Evolutionary conservation across 1,140 invertebrate species (phyloP).

Genomic region (Papilio polyxenes): DNA sequence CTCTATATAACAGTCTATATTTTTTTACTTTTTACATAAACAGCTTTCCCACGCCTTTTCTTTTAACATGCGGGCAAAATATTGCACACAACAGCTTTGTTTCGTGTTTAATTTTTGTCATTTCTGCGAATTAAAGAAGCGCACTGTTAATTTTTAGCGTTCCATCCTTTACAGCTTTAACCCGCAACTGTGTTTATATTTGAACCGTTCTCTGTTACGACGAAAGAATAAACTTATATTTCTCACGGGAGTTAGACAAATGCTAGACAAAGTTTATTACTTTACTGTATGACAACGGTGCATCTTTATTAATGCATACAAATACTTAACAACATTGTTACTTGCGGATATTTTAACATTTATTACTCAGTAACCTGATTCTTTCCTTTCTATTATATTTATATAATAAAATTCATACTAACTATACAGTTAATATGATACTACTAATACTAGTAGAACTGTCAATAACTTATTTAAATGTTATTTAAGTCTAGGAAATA

Average conservation of each 20-base stretch:
- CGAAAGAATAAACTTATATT: constrained; percentile 14
- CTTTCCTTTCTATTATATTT: neutral
- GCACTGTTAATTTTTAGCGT: constrained; percentile 30
- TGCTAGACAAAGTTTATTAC: constrained; percentile 20
- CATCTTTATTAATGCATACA: neutral
- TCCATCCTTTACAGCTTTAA: constrained; percentile 31
- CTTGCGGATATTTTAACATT: neutral
- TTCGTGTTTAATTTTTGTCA: constrained; percentile 6
- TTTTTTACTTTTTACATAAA: neutral
- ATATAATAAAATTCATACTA: neutral
- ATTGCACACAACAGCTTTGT: constrained; percentile 3
- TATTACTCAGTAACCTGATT: neutral
- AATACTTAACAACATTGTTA: neutral
- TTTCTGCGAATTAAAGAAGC: constrained; percentile 19
- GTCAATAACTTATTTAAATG: neutral
- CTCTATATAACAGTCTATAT: neutral
- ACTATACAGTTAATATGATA: no score
- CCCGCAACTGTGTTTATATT: constrained; percentile 11
- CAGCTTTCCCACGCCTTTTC: neutral
- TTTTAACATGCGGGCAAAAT: constrained; percentile 30
- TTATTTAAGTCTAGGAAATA: neutral
- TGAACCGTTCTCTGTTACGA: constrained; percentile 24
- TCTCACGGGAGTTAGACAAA: constrained; percentile 23
- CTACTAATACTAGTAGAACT: neutral
- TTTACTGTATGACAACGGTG: constrained; percentile 14